Conservation (phyloP, 2,113 vertebrate species). For the Scolopax mira region DNA sequence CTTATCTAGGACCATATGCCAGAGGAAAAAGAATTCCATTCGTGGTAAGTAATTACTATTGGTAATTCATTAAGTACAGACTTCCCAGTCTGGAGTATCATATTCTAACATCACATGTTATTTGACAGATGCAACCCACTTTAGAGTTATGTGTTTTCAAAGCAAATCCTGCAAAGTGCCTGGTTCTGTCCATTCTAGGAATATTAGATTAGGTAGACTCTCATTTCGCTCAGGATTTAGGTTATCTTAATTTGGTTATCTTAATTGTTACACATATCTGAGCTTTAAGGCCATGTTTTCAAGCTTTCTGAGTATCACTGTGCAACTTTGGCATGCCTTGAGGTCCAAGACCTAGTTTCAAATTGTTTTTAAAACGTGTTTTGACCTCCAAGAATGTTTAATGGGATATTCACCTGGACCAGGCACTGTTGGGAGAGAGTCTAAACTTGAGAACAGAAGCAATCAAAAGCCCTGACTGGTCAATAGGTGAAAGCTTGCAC, state of each 20-base stretch:
- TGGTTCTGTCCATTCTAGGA: not conserved
- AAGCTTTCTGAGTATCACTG: not conserved
- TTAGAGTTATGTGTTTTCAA: not conserved
- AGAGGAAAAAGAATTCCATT: not conserved
- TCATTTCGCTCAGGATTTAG: not conserved
- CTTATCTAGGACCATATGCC: not conserved
- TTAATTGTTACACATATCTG: rapidly evolving
- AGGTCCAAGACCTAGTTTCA: not conserved
- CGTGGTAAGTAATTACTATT: not conserved
- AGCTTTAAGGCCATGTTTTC: not conserved
- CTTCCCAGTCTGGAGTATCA: not conserved
- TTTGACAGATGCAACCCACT: not conserved
- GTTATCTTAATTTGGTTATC: not conserved
- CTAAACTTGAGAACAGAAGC: not conserved
- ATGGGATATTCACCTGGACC: not conserved
- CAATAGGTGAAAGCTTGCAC: not conserved
- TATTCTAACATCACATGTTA: not conserved
- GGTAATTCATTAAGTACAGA: not conserved
- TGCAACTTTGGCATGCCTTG: not conserved
- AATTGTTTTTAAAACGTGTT: not conserved
- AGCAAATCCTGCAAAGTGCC: not conserved
- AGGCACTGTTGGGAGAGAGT: not conserved
- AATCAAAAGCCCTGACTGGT: not conserved
- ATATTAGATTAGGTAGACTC: not conserved
- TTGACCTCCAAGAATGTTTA: not conserved